These are phyloP conservation scores for Mnemiopsis leidyi DNA, from an alignment of 37 sponge, comb jelly and placozoan species.

Conservation along the genomic window DNA sequence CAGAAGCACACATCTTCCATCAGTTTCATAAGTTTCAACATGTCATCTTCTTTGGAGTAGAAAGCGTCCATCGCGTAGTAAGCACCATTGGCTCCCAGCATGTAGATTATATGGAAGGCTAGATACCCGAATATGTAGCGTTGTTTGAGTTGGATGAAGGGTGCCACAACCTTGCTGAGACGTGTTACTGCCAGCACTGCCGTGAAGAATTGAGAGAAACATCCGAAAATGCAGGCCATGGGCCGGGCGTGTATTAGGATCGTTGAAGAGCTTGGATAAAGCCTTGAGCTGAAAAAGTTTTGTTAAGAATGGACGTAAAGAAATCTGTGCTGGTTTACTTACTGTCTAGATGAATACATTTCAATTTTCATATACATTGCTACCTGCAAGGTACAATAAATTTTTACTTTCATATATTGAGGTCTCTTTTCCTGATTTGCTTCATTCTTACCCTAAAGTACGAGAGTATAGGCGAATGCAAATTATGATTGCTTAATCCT, in stretches of 20 bases:
- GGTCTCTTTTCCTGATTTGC: no score
- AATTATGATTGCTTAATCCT: no score
- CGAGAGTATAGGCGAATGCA: no score
- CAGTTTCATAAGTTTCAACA: background rate
- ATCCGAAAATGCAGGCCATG: background rate
- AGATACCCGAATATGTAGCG: background rate
- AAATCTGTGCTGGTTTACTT: no score
- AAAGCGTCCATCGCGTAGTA: background rate
- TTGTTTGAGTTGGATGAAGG: background rate
- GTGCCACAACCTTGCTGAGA: background rate
- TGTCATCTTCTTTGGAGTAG: background rate
- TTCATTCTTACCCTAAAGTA: no score
- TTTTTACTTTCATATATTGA: no score
- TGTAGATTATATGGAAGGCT: background rate
- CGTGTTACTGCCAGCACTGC: background rate
- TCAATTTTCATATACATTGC: no score
- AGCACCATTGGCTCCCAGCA: background rate
- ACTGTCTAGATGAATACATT: no score
- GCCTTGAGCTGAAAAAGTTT: background rate
- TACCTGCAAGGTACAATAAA: no score
- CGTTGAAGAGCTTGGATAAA: background rate
- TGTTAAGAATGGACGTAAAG: no score
- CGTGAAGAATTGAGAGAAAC: background rate
- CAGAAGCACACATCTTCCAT: background rate
- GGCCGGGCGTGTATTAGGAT: background rate